These are phyloP conservation scores for Lonchura striata DNA, from an alignment of 2,113 vertebrate species.

Conservation along the genomic window DNA sequence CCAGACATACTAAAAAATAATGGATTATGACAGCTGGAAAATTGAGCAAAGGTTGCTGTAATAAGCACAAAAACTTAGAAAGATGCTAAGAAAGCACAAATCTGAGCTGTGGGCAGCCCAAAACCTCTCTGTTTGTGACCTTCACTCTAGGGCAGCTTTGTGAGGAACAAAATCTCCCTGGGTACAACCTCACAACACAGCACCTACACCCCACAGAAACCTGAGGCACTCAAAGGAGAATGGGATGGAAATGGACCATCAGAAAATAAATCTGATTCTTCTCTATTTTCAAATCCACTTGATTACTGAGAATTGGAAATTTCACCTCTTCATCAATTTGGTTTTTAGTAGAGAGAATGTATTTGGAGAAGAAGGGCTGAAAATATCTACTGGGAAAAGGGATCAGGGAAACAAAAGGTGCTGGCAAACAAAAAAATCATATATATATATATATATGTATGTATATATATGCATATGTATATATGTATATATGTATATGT, in stretches of 20 bases:
- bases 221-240: not conserved
- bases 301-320: not conserved
- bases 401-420: not conserved
- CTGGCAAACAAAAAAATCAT: not conserved
- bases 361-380: not conserved
- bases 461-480: no score
- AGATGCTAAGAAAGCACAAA: not conserved
- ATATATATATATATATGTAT: no score
- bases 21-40: constrained; percentile 33
- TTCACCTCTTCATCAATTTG: not conserved
- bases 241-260: not conserved
- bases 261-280: not conserved
- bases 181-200: not conserved
- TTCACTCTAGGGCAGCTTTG: not conserved
- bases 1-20: not conserved
- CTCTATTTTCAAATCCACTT: not conserved
- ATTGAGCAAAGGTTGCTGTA: constrained; percentile 32
- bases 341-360: not conserved
- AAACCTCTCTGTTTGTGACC: not conserved
- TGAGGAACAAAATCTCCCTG: not conserved
- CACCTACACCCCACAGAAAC: not conserved
- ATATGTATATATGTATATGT: no score
- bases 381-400: not conserved
- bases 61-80: not conserved
- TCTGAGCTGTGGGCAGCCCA: not conserved